Base-by-base conservation (phyloP, 2,888 invertebrate genomes). In the Melolontha melolontha region DNA sequence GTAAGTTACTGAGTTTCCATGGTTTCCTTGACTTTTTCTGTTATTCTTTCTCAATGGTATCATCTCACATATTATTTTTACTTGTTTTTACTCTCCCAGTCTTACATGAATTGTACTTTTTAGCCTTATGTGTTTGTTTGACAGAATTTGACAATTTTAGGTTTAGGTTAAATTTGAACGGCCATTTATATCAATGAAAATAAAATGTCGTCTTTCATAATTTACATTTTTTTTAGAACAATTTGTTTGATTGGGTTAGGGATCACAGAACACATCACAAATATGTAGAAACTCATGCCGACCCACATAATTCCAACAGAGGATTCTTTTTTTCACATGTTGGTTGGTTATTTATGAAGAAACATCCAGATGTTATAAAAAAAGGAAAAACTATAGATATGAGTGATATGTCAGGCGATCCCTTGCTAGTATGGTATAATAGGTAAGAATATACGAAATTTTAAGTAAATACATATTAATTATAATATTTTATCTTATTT, bases 241-340 rank as follows among this genome's bases (percentile, higher is more conserved):
- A 86, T 22, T 85, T 92, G 62, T 89, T 83, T 77, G 87, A 92
- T 73, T 93, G 93, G 93, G 89, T 90, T 0, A 85, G 92, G 39
- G 92, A 92, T 79, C 93, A 93, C 79, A 85, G 93, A 49, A 89
- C 92, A 0, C 92, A 93, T 76, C 91, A 91, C 79, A 92, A 91
- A 80, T 90, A 86, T 82, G 87, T 87, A 0, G 95, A 95, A 80
- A 93, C 92, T 0, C 87, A 90, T 73, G 94, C 93, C 0, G 94
- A 95, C 83, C 94, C 94, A 0, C 94, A 94, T 80, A 90, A 94
- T 80, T 89, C 90, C 2, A 88, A 87, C 66, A 86, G 94, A 6
- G 96, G 96, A 0, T 96, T 97, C 84, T 97, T 96, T 83, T 97
- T 96, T 84, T 87, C 96, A 0, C 97, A 97, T 80, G 90, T 96